These are phyloP conservation scores for Clepsis dumicolana DNA, from an alignment of 2,888 invertebrate genomes.

Conservation along the genomic window DNA sequence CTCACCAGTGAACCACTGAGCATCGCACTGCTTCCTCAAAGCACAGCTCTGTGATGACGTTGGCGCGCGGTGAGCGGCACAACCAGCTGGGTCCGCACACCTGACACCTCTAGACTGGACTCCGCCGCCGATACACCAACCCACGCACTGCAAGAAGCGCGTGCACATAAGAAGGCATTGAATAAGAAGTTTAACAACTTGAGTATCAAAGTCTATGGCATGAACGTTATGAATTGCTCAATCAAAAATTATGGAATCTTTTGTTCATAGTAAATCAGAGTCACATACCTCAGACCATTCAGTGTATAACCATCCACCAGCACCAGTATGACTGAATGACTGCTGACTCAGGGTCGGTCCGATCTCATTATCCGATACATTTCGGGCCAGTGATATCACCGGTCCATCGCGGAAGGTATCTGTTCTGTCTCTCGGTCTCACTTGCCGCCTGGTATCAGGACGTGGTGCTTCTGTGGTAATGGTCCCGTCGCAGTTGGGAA, in stretches of 20 bases:
- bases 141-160: constrained; percentile 87
- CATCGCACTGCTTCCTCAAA: constrained; percentile 89
- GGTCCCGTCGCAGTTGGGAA: constrained; percentile 77
- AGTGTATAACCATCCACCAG: constrained; percentile 86
- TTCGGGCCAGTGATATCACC: constrained; percentile 68
- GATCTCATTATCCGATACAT: constrained; percentile 67
- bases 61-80: constrained; percentile 86
- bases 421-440: constrained; percentile 69
- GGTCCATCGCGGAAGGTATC: constrained; percentile 78
- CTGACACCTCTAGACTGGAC: constrained; percentile 90
- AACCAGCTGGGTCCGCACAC: constrained; percentile 89
- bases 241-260: too few relatives aligned
- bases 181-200: too few relatives aligned
- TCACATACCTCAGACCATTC: constrained; percentile 85
- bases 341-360: constrained; percentile 63
- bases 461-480: constrained; percentile 63
- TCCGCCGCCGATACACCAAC: constrained; percentile 91
- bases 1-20: constrained; percentile 93
- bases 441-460: constrained; percentile 74
- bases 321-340: constrained; percentile 69
- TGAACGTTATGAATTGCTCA: too few relatives aligned
- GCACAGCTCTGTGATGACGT: constrained; percentile 89
- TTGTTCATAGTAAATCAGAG: neutral
- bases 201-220: too few relatives aligned
- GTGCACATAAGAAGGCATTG: too few relatives aligned